Evolutionary conservation across 2,797 vertebrate species (phyloP), one percentile per base, ranked within the genome.

Genomic region (Bradypodion ventrale): DNA sequence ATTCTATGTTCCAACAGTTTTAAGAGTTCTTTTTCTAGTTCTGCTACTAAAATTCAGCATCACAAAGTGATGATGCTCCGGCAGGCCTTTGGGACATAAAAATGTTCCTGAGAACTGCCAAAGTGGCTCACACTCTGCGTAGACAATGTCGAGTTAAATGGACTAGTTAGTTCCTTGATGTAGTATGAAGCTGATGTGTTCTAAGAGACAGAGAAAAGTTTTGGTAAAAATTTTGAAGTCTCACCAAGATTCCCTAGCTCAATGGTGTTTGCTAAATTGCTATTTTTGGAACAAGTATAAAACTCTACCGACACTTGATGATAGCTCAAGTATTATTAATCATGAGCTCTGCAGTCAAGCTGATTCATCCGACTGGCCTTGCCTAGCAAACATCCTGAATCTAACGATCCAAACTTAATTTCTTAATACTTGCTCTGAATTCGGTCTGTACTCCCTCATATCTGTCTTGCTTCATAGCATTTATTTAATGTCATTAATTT

Each of bases 371-470:
- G 60, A 27, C 10, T 84, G 4, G 4, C 40, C 49, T 83, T 83
- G 3, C 87, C 68, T 56, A 92, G 83, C 21, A 88, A 77, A 75
- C 0, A 44, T 65, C 80, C 72, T 86, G 35, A 4, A 92, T 65
- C 6, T n/a, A 60, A 25, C 77, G 65, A 75, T 82, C 21, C 2
- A 77, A 49, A 21, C 0, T 29, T 60, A 66, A 66, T 78, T 87
- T 60, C 68, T 63, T 80, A 85, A 84, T 56, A n/a, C 32, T 89
- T 88, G 1, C 77, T 86, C 63, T 78, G 60, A 5, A 1, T 72
- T 2, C 6, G 76, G 0, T 2, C 68, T 68, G 35, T 85, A 65
- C 0, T 77, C 1, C 29, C 29, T 56, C 21, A 87, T 52, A 63
- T 2, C 16, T 73, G 4, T 1, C 70, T 0, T 42, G 15, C 59